These are phyloP conservation scores for Molossus alvarezi DNA, from an alignment of 2,797 vertebrate genomes.

Conservation along the genomic window DNA sequence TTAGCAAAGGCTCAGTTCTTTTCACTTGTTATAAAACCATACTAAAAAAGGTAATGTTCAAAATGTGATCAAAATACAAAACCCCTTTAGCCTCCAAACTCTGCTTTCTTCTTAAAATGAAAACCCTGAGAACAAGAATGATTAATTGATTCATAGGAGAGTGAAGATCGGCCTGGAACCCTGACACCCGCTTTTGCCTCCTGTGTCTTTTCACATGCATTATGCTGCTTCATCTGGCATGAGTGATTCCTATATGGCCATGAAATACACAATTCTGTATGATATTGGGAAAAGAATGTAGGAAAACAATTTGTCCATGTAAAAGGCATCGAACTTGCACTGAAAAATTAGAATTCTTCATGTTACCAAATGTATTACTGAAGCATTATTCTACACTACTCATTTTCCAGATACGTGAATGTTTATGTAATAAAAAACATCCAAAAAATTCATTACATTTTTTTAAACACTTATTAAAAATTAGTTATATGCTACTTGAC, in stretches of 20 bases:
- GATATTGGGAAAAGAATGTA: slow-evolving; percentile 25
- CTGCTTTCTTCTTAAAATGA: slow-evolving; percentile 30
- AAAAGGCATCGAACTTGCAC: slow-evolving; percentile 44
- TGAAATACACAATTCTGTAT: slow-evolving; percentile 16
- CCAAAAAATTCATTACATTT: neutral
- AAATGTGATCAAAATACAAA: slow-evolving; percentile 58
- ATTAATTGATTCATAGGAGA: slow-evolving; percentile 58
- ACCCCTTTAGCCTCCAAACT: neutral
- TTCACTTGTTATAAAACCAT: neutral
- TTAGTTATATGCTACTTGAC: neutral
- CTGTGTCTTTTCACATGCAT: slow-evolving; percentile 44
- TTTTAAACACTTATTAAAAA: slow-evolving; percentile 50
- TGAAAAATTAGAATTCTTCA: slow-evolving; percentile 65
- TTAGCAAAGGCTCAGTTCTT: neutral
- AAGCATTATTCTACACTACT: neutral
- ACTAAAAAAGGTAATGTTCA: slow-evolving; percentile 35
- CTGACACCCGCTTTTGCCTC: neutral
- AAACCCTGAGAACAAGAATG: slow-evolving; percentile 53
- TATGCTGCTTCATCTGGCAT: neutral
- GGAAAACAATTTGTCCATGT: neutral
- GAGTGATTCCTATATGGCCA: neutral
- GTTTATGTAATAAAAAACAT: neutral
- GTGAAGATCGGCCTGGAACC: neutral
- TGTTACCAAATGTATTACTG: slow-evolving; percentile 1
- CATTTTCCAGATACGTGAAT: neutral